A percentile compares a stretch with the other conserved stretches of the same genome.
phyloP scores from a whole-genome alignment of 2,888 invertebrate genomes.

The Plebejus argus region DNA sequence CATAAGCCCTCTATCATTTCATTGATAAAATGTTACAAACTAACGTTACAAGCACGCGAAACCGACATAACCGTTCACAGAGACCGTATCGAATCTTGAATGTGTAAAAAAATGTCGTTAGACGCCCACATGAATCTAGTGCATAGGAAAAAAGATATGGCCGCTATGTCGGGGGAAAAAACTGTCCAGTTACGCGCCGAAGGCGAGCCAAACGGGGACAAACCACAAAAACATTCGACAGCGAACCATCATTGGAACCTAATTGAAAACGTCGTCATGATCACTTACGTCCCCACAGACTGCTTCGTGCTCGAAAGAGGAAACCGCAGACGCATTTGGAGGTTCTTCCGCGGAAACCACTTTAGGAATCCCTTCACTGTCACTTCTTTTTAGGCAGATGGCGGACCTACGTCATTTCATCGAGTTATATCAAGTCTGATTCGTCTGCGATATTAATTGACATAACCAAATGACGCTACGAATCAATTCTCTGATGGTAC shows the following conservation, averaged over 20 bases:
- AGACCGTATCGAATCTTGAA: slow-evolving; percentile 49
- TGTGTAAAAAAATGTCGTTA: slow-evolving; percentile 55
- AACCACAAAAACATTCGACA: slow-evolving; percentile 59
- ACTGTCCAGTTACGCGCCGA: slow-evolving; percentile 66
- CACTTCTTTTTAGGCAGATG: no score
- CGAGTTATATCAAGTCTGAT: no score
- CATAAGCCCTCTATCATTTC: background rate
- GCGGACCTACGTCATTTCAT: no score
- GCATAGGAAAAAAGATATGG: slow-evolving; percentile 48
- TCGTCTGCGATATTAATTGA: no score
- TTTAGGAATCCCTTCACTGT: no score
- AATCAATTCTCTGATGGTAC: background rate
- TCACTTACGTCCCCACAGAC: background rate
- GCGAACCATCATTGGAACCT: slow-evolving; percentile 22
- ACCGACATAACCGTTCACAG: slow-evolving; percentile 22
- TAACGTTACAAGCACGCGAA: slow-evolving; percentile 22
- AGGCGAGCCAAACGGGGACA: slow-evolving; percentile 62
- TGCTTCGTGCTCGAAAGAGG: background rate
- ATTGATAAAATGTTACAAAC: slow-evolving; percentile 15
- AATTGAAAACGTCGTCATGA: slow-evolving; percentile 21
- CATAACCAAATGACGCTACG: background rate
- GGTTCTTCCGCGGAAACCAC: background rate
- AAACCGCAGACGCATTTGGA: background rate
- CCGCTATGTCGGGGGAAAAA: slow-evolving; percentile 57
- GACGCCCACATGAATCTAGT: slow-evolving; percentile 42